Base-by-base conservation (phyloP, 92 coral and sea anemone genomes). In the Desmophyllum pertusum region DNA sequence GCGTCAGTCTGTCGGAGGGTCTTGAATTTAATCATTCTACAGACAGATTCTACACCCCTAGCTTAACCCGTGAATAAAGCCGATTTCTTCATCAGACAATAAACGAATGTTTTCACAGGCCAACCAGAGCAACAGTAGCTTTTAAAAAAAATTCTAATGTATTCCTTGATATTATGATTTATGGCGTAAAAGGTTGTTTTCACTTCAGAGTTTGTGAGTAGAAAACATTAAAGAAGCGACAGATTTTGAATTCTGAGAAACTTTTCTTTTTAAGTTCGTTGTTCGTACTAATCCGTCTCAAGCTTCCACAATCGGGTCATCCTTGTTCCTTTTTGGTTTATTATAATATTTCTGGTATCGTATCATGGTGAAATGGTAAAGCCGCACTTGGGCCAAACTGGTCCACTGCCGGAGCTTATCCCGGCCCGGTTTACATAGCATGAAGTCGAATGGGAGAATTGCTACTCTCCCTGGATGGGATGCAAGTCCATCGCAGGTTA, bases 1-100 rank as follows among this genome's bases (percentile, higher is more conserved):
- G 72, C 72, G 72, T 66, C 72, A 38, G n/a, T 66, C 43, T 66
- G 72, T 1, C 72, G 72, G 1, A 35, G 70, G 21, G 43, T 66
- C 29, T 66, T n/a, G 17, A 36, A 9, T 27, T 25, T 37, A 36
- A 66, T 66, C 27, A 66, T 38, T 66, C 41, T 36, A 17, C 41
- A 36, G 72, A 66, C 43, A 66, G 41, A 13, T 62, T 62, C 35
- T 17, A 17, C 72, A 36, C 35, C 25, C 33, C 43, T 35, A 66
- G 72, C 39, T 66, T 65, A 65, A 18, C 11, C 70, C 11, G 21
- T 6, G n/a, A 31, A 35, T 33, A 65, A 65, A 65, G 70, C 70
- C 70, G 29, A 10, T 63, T 63, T 35, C 37, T 63, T 63, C 33
- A 59, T 21, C 53, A 48, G 64, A 15, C 42, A 18, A 5, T 38